Evolutionary conservation across 2,888 invertebrate species (phyloP), one percentile per base, ranked within the genome.

Genomic region (Microctonus aethiopoides): DNA sequence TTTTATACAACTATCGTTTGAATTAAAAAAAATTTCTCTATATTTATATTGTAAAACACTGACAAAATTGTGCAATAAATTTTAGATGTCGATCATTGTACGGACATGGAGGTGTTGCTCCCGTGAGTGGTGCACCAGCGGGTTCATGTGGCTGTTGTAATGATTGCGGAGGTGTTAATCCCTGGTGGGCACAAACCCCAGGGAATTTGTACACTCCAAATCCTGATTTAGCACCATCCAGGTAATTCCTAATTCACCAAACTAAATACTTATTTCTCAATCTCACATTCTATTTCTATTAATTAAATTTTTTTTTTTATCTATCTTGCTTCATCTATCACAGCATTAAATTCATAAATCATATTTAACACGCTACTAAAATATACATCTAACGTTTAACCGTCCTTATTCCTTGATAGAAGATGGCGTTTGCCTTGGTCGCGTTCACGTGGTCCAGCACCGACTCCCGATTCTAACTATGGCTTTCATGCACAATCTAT

Each of bases 191-290:
- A 81, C 74, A 88, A 80, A 86, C 89, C 82, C 81, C 93, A 32
- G 95, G 94, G 0, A 95, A 95, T 84, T 90, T 95, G 70, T 95
- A 95, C 83, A 94, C 94, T 0, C 95, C 95, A 0, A 95, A 95
- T 87, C 95, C 95, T 0, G 94, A 94, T 68, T 67, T 86, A 64
- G 83, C 84, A n/a, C 85, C 86, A 0, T 83, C 85, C 34, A 84
- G 86, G 86, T 85, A 77, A 66, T 72, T 68, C 51, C 29, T 13
- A 20, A 20, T 63, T 52, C 3, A 69, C 34, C 52, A 39, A 24
- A 60, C 41, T 69, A 65, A 68, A 62, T 57, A 59, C 22, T 67
- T 61, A 51, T 61, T 69, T n/a, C 76, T 77, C 36, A 61, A 66
- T n/a, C 24, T 67, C 34, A 39, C 64, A 34, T 16, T 39, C 60